Evolutionary conservation across 2,113 vertebrate genomes (phyloP), one percentile per base, ranked within the genome.

Genomic region (Oncorhynchus tshawytscha): DNA sequence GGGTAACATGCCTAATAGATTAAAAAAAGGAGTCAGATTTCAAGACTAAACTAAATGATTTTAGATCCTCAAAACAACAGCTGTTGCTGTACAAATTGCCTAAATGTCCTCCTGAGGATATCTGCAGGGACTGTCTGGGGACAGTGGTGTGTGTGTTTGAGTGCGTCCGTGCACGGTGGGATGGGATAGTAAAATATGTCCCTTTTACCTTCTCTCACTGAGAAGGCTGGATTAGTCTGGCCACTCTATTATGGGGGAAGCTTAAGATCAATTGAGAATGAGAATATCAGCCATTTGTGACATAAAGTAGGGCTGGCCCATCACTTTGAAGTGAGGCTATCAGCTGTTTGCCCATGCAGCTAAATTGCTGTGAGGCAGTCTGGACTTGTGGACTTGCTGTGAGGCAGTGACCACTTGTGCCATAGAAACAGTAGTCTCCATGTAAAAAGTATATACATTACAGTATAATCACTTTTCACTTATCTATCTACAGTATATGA

Each of bases 261-360:
- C 29, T 64, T 45, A 45, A 20, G 2, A 57, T 71, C 22, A 1
- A 57, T 71, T 18, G 20, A 20, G 87, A 84, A 87, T 88, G 78
- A 88, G 84, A 86, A 83, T 90, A 90, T 92, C 87, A 85, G 88
- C 87, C 81, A 84, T 87, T 85, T 86, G 76, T 90, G 89, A 92
- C 88, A 90, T 88, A 90, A 91, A 86, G 86, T 81, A 69, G 82
- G 84, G 86, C 87, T 90, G 88, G 88, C 89, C 87, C 74, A 86
- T 80, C 75, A 88, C 85, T 91, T 90, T 59, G 15, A 24, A 57
- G 34, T 31, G 45, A 12, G 12, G 22, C 80, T 77, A 49, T 70
- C 68, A 48, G 22, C 20, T n/a, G 68, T 48, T 70, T 45, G 68
- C 1, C 4, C 34, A 24, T 22, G n/a, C 60, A 22, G 68, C 34